Evolutionary conservation across 2,113 vertebrate genomes (phyloP), one percentile per base, ranked within the genome.

Genomic region (Gasterosteus aculeatus): DNA sequence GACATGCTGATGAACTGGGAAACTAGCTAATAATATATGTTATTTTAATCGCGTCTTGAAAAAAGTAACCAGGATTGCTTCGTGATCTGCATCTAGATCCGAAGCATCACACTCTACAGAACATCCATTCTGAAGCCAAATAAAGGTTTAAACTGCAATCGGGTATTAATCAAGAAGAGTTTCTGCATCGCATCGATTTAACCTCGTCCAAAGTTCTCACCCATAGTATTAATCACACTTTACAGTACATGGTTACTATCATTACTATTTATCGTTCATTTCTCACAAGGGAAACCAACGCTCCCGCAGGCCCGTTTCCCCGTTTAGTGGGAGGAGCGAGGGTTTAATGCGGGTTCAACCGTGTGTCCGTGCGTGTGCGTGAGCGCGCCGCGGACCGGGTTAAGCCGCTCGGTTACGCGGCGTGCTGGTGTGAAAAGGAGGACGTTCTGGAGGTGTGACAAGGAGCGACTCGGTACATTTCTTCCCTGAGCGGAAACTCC

Each of bases 241-340:
- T 31, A 15, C 14, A 31, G 12, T 33, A 29, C 22, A 1, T 26
- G 33, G 56, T 9, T n/a, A 51, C 29, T 56, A 29, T 56, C 26
- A 12, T 3, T 12, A 5, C 29, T 22, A 10, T 26, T 26, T 0
- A 54, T 26, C 4, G 11, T 15, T 0, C 12, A 41, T 58, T 54
- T 59, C 26, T 49, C 16, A 16, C 11, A 14, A 19, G 15, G 12
- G 26, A 26, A 29, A 59, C 14, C 14, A 16, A 49, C 59, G 19
- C 33, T 51, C 53, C 69, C 39, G 19, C 26, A 14, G 57, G 67
- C 69, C 72, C 72, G 63, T 1, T 64, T 49, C 0, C 7, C 41
- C 47, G 44, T 0, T 66, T 10, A 72, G 77, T 77, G 85, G 90
- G 90, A 76, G 90, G 88, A 83, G 90, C 85, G 3, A 41, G 39